These are phyloP conservation scores for Orius insidiosus DNA, from an alignment of 1,140 invertebrate species.

Conservation along the genomic window DNA sequence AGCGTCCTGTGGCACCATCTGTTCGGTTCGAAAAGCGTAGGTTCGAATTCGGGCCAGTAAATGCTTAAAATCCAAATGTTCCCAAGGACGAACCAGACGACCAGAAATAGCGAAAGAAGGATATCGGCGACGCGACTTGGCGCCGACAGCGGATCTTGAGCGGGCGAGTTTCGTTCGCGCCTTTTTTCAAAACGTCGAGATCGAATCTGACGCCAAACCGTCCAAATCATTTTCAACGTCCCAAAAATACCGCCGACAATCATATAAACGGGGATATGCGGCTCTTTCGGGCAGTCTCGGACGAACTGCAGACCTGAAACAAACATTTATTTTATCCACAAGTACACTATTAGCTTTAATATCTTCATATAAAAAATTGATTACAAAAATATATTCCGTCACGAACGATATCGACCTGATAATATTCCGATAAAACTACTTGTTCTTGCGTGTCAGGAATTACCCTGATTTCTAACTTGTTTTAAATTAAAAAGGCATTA, in stretches of 20 bases:
- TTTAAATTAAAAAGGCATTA: too few relatives aligned
- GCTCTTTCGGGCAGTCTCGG: constrained; percentile 58
- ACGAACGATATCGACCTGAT: too few relatives aligned
- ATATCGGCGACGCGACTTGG: constrained; percentile 31
- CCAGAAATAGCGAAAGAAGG: constrained; percentile 45
- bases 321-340: too few relatives aligned
- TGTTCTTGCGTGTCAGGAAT: too few relatives aligned
- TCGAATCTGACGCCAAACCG: constrained; percentile 48
- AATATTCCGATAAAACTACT: too few relatives aligned
- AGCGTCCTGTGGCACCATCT: constrained; percentile 58
- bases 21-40: constrained; percentile 48
- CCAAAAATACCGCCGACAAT: constrained; percentile 60
- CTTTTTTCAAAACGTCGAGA: constrained; percentile 34
- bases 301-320: constrained; percentile 57
- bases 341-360: too few relatives aligned
- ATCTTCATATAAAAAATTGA: too few relatives aligned
- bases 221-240: constrained; percentile 46
- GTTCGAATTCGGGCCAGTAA: constrained; percentile 50
- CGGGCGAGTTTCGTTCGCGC: constrained; percentile 31
- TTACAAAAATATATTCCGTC: too few relatives aligned
- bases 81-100: constrained; percentile 55
- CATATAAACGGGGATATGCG: constrained; percentile 64
- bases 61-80: constrained; percentile 67
- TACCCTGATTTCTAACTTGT: too few relatives aligned
- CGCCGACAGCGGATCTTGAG: constrained; percentile 25